Conservation (phyloP, 2,113 vertebrate genomes). For the Paratilapia polleni region DNA sequence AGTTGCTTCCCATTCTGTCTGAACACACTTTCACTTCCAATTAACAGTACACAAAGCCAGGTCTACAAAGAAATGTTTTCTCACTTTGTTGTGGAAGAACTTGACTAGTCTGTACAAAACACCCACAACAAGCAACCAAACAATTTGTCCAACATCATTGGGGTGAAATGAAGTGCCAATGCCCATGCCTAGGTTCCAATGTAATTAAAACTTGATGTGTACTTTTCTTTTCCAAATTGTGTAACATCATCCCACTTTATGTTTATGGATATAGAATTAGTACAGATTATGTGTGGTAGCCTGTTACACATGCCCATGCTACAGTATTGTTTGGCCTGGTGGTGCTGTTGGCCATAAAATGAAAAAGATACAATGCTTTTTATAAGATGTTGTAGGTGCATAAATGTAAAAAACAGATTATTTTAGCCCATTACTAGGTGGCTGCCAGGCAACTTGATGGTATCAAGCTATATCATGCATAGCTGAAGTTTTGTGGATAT, state of each 20-base stretch:
- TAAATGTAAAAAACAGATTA: too few species aligned
- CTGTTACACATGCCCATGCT: too few species aligned
- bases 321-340: too few species aligned
- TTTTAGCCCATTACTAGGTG: too few species aligned
- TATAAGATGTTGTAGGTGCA: too few species aligned
- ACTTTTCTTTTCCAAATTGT: background rate
- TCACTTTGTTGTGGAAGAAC: slow-evolving; percentile 4
- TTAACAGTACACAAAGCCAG: slow-evolving; percentile 12
- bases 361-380: too few species aligned
- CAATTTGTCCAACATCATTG: background rate
- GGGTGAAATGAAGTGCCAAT: background rate
- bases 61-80: slow-evolving; percentile 14
- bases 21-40: slow-evolving; percentile 15
- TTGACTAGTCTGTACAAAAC: background rate
- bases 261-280: background rate
- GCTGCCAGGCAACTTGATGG: too few species aligned
- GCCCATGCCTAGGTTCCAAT: background rate
- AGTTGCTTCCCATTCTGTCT: slow-evolving; percentile 7
- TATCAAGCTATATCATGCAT: too few species aligned
- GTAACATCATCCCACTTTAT: background rate
- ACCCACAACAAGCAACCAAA: background rate
- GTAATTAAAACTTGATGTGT: background rate
- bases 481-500: too few species aligned
- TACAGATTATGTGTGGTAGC: background rate
- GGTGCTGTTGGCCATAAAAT: too few species aligned